Percentiles rank a stretch among this genome's conserved stretches.
These are phyloP conservation scores for Chloropsis hardwickii DNA, from an alignment of 2,113 vertebrate species.

Conservation along the genomic window DNA sequence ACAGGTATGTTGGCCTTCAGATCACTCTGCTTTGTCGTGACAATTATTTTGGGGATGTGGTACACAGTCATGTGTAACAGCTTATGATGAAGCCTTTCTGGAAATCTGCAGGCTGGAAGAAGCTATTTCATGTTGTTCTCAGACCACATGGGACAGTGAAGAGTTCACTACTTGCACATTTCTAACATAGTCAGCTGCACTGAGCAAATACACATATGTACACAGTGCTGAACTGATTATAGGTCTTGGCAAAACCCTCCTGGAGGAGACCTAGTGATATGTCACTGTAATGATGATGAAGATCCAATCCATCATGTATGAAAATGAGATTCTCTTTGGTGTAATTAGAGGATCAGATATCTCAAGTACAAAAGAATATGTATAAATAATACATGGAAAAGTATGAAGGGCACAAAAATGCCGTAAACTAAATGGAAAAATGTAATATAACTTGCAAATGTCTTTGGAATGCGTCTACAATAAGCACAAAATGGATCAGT, in stretches of 20 bases:
- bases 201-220: not conserved
- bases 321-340: conserved; percentile 10
- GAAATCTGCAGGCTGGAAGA: not conserved
- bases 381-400: conserved; percentile 51
- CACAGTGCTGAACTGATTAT: not conserved
- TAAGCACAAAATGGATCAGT: conserved; percentile 57
- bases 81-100: not conserved
- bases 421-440: conserved; percentile 58
- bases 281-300: conserved; percentile 25
- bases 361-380: conserved; percentile 17
- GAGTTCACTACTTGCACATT: not conserved
- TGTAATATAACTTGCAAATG: conserved; percentile 43
- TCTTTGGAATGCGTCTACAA: conserved; percentile 64
- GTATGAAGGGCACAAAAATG: conserved; percentile 49
- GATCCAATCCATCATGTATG: conserved; percentile 8
- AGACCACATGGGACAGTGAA: not conserved
- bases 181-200: not conserved
- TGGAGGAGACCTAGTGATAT: conserved; percentile 35
- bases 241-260: not conserved
- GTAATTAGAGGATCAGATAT: conserved; percentile 28
- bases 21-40: not conserved
- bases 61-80: not conserved
- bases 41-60: not conserved
- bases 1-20: not conserved
- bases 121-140: not conserved